Conservation (phyloP, 2,797 vertebrate genomes). For the Sitta carolinensis region DNA sequence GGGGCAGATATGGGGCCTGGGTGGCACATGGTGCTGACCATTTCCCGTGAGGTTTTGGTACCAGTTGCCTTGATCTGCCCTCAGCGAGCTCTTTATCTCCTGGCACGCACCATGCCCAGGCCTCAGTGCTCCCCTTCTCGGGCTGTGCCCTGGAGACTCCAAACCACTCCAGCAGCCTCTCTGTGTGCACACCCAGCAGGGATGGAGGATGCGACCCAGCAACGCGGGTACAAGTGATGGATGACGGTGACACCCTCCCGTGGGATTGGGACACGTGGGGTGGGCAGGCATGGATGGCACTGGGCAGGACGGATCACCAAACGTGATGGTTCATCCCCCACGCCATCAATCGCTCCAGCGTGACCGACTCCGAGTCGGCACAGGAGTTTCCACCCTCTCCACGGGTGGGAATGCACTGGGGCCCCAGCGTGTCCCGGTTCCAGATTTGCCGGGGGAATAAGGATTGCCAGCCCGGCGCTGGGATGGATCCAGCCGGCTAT, state of each 20-base stretch:
- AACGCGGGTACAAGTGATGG: accelerated
- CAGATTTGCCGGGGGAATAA: not conserved
- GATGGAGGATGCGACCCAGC: accelerated
- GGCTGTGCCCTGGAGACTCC: not conserved
- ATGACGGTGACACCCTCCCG: accelerated
- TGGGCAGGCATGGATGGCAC: not conserved
- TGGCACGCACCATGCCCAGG: accelerated
- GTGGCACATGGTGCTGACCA: not conserved
- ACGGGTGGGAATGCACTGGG: not conserved
- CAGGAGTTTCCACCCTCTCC: not conserved
- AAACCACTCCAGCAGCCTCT: accelerated
- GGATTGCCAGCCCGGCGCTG: not conserved
- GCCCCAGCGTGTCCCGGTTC: not conserved
- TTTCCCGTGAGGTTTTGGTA: not conserved
- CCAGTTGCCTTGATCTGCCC: not conserved
- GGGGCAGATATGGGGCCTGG: not conserved
- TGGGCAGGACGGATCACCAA: not conserved
- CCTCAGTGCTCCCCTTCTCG: accelerated
- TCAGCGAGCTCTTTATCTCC: not conserved
- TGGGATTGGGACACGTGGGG: not conserved
- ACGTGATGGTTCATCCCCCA: not conserved
- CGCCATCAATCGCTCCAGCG: too few relatives aligned
- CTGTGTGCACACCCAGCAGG: accelerated
- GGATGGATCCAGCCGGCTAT: not conserved
- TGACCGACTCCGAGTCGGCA: not conserved